Conservation (phyloP, 1,140 invertebrate species). For the Musca vetustissima region DNA sequence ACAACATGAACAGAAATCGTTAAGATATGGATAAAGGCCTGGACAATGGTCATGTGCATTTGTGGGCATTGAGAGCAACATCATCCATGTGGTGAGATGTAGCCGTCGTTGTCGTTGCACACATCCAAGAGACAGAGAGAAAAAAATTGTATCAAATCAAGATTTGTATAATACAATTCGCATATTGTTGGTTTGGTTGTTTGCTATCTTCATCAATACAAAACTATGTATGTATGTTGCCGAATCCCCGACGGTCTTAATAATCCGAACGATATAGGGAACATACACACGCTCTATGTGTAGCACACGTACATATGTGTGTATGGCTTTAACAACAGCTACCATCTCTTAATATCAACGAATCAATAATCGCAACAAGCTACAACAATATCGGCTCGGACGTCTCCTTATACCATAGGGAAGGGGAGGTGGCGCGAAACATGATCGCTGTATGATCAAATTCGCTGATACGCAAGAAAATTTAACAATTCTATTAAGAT, state of each 20-base stretch:
- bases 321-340: background rate
- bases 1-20: background rate
- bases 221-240: background rate
- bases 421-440: background rate
- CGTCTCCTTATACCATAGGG: too few species aligned
- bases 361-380: conserved; percentile 20
- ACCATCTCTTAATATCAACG: background rate
- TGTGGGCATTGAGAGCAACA: background rate
- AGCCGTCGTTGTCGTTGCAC: conserved; percentile 10
- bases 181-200: background rate
- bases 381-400: background rate
- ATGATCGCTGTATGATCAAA: conserved; percentile 20
- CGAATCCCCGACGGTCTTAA: too few species aligned
- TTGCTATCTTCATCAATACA: conserved; percentile 18
- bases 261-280: background rate
- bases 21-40: conserved; percentile 9
- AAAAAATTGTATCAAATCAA: conserved; percentile 14
- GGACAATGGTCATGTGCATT: background rate
- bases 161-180: too few species aligned
- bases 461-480: conserved; percentile 11
- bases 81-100: background rate
- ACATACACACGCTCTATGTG: background rate
- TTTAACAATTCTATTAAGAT: conserved; percentile 32
- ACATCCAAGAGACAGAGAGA: background rate
- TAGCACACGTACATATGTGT: too few species aligned